Percentiles rank a stretch among this genome's conserved stretches.
Conservation (phyloP, 2,113 vertebrate species). For the Callipepla squamata region DNA sequence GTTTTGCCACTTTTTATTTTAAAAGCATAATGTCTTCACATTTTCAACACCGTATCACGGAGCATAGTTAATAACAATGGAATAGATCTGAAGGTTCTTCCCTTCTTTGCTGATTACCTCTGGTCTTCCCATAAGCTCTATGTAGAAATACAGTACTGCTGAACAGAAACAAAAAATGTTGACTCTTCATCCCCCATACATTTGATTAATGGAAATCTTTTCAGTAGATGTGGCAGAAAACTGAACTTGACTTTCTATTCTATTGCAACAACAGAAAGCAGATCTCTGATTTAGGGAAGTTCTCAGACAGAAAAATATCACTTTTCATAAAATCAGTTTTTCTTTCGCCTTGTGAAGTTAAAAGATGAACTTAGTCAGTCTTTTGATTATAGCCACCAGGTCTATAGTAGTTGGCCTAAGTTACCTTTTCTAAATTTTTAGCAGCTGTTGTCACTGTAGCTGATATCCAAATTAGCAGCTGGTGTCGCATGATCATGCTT, state of each 20-base stretch:
- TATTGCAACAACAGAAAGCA: slow-evolving; percentile 61
- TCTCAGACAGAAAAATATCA: background rate
- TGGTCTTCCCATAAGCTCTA: background rate
- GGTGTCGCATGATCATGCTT: background rate
- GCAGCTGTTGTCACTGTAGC: background rate
- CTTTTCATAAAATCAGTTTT: background rate
- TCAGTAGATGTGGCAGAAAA: background rate
- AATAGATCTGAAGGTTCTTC: background rate
- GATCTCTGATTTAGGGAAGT: slow-evolving; percentile 38
- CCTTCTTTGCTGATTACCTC: background rate
- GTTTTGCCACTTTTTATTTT: background rate
- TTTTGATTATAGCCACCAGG: background rate
- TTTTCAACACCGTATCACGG: too few species aligned
- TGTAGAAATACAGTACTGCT: background rate
- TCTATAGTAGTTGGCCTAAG: background rate
- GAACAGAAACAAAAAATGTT: background rate
- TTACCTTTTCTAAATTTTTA: background rate
- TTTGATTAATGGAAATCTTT: background rate
- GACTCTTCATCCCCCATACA: background rate
- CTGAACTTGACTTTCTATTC: background rate
- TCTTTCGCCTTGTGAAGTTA: background rate
- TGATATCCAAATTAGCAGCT: background rate
- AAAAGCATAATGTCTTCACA: background rate
- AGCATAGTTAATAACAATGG: background rate
- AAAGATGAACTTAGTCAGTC: background rate